Evolutionary conservation across 2,888 invertebrate genomes (phyloP), one percentile per base, ranked within the genome.

Genomic region (Epiblema foenella): DNA sequence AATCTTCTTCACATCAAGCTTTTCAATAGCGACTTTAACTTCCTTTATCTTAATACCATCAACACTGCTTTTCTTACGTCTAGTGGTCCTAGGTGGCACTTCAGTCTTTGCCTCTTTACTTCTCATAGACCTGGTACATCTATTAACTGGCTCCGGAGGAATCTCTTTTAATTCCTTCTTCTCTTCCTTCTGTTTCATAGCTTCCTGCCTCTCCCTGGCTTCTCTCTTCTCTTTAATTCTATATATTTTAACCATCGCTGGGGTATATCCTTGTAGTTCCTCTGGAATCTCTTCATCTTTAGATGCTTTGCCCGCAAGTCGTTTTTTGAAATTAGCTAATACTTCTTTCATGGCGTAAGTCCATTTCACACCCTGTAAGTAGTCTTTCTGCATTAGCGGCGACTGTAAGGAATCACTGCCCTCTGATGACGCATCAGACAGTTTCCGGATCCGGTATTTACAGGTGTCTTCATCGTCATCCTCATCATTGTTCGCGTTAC

Each of bases 291-390:
- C 88, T 68, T 89, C 89, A 39, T 88, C 90, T 75, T 88, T 90
- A 15, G 58, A n/a, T 7, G 69, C 63, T 81, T 87, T 88, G 0
- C 89, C 89, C 0, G 86, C 71, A 20, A 87, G 81, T 81, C 94
- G 94, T 70, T 95, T 95, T 77, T 94, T 94, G 78, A 95, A 95
- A 79, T 92, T 94, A 51, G 95, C 94, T 68, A 95, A 88, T 0
- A 96, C 95, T 75, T 95, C 95, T 74, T 95, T 90, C 96, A 97
- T 97, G 0, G 96, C 96, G 59, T 95, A 95, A 0, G 96, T 97
- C 0, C 96, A 96, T 79, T 95, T 95, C 69, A 94, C 76, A n/a
- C 84, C 83, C 64, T 88, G 83, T 63, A 95, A 83, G 77, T 87
- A 95, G 82, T 88, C 93, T 84, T 86, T 91, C 76, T 89, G 93